Evolutionary conservation across 2,888 invertebrate genomes (phyloP).

Genomic region (Nineta flava): DNA sequence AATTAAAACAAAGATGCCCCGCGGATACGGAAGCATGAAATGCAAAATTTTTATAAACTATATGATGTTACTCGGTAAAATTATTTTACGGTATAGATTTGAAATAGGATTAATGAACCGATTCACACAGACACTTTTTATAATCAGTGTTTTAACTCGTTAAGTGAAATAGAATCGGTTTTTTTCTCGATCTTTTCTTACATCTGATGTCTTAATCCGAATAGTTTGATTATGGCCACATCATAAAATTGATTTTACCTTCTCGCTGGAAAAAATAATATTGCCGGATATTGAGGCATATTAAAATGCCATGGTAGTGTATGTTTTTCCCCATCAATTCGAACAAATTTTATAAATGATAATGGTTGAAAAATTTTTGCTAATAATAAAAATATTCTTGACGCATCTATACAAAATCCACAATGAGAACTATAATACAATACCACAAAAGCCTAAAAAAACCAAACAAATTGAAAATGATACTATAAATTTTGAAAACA

Average conservation of each 20-base stretch:
- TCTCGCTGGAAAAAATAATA: conserved; percentile 62
- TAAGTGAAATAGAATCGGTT: no score
- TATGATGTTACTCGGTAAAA: no score
- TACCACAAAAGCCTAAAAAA: conserved; percentile 3
- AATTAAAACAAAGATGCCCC: no score
- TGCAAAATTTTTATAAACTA: no score
- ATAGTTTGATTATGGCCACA: not conserved
- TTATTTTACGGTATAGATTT: no score
- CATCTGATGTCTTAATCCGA: no score
- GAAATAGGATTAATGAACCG: no score
- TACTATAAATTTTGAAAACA: conserved; percentile 7
- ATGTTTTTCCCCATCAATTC: conserved; percentile 69
- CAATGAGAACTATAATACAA: conserved; percentile 52
- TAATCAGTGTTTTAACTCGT: no score
- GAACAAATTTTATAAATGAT: conserved; percentile 38
- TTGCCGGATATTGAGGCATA: conserved; percentile 60
- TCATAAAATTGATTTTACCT: conserved; percentile 29
- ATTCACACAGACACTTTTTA: no score
- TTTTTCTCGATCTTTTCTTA: no score
- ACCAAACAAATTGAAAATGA: no score
- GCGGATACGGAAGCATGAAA: no score
- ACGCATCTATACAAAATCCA: conserved; percentile 53
- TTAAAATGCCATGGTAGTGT: conserved; percentile 79
- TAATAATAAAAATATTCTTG: conserved; percentile 50
- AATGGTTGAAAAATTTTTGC: conserved; percentile 41